Evolutionary conservation across 2,888 invertebrate species (phyloP), one percentile per base, ranked within the genome.

Genomic region (Orchestes rusci): DNA sequence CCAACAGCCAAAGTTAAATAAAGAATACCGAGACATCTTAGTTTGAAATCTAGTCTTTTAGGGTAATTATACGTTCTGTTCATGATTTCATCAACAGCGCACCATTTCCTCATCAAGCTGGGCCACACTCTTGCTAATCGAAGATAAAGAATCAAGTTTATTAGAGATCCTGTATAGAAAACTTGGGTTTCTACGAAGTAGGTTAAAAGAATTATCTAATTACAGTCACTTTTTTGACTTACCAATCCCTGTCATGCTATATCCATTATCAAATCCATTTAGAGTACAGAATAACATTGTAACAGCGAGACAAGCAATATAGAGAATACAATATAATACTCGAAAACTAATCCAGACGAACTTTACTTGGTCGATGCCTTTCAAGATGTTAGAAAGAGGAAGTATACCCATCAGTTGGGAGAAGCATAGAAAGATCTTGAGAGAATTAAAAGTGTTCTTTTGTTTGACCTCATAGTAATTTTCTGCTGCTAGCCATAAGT

Each of bases 41-140:
- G 17, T 20, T 33, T 43, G 10, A 19, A 17, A 27, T 43, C 40
- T 7, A 52, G 17, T 8, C 40, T 34, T 29, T 32, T 31, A n/a
- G 44, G 43, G 20, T 45, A 45, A 5, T 37, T 41, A 23, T 52
- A 52, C 3, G 23, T 35, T 16, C 17, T 18, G 16, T 42, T 43
- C 38, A 50, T 42, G n/a, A 43, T 40, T 23, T 46, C 28, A 18
- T 55, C 55, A 7, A 55, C 33, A 2, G 12, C 16, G 27, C 48
- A 49, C 50, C 53, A 51, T 41, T 50, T 42, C 37, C 42, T 38
- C 19, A 64, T 59, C 4, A 73, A 56, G 12, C 53, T 56, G 2
- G 70, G 70, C 73, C 73, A 73, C 13, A 62, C 56, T 39, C 54
- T 62, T 1, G 72, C 70, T 27, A 73, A 55, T 42, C 64, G 71